phyloP scores from a whole-genome alignment of 2,888 invertebrate species.

The Sminthurinus aureus region DNA sequence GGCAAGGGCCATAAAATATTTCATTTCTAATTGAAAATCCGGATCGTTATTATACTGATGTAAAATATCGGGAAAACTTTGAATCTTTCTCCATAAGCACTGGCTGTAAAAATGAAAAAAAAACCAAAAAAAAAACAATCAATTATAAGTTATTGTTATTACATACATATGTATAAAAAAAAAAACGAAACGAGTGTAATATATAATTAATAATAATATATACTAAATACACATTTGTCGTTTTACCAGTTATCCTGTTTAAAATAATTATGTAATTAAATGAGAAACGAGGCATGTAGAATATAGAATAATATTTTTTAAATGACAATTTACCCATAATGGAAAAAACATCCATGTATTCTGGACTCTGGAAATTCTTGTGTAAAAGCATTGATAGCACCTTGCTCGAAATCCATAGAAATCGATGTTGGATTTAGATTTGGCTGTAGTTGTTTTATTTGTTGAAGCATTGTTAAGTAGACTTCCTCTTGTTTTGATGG shows the following conservation, averaged over 20 bases:
- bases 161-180: too few relatives aligned
- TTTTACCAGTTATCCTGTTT: neutral
- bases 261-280: too few relatives aligned
- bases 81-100: neutral
- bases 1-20: conserved; percentile 27
- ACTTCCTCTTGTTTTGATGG: neutral
- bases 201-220: neutral
- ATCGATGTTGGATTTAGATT: neutral
- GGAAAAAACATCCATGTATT: neutral
- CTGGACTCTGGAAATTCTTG: neutral
- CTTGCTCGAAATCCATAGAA: conserved; percentile 4
- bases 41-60: conserved; percentile 15
- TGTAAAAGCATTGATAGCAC: neutral
- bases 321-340: neutral
- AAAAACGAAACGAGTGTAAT: neutral
- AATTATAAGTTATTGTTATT: too few relatives aligned
- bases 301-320: too few relatives aligned
- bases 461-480: neutral
- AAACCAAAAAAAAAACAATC: too few relatives aligned
- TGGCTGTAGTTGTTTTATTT: neutral
- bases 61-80: neutral
- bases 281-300: too few relatives aligned
- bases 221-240: neutral
- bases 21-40: conserved; percentile 20
- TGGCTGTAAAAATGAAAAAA: neutral